Conservation (phyloP, 2,113 vertebrate genomes). For the Phalacrocorax pelagicus region DNA sequence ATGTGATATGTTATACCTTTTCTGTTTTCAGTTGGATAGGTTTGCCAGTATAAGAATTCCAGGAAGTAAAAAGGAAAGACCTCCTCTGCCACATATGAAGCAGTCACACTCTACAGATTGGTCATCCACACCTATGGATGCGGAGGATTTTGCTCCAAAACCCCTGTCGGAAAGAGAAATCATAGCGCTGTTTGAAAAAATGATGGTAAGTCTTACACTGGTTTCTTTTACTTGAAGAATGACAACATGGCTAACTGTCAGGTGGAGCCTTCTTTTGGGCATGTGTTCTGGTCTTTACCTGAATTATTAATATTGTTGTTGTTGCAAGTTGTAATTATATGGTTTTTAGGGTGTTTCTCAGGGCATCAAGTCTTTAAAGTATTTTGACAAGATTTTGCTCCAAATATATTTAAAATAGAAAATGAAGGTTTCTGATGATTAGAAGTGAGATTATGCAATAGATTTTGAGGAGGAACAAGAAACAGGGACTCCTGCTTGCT, state of each 20-base stretch:
- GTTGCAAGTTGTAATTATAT: neutral
- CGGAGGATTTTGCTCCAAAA: neutral
- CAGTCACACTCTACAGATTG: slow-evolving; percentile 40
- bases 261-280: neutral
- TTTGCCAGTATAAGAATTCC: slow-evolving; percentile 66
- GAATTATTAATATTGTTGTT: neutral
- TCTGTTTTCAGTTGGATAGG: slow-evolving; percentile 60
- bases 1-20: neutral
- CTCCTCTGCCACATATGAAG: slow-evolving; percentile 21
- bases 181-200: slow-evolving; percentile 56
- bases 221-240: neutral
- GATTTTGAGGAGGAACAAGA: neutral
- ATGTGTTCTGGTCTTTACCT: neutral
- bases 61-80: slow-evolving; percentile 59
- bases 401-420: neutral
- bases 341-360: neutral
- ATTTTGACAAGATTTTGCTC: neutral
- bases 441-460: neutral
- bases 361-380: neutral
- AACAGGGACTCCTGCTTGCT: neutral
- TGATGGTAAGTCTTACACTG: slow-evolving; percentile 34
- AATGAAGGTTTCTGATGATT: neutral
- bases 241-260: neutral
- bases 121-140: neutral
- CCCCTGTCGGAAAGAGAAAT: slow-evolving; percentile 46